phyloP scores from a whole-genome alignment of 2,888 invertebrate genomes.

The Eilema sororculum region DNA sequence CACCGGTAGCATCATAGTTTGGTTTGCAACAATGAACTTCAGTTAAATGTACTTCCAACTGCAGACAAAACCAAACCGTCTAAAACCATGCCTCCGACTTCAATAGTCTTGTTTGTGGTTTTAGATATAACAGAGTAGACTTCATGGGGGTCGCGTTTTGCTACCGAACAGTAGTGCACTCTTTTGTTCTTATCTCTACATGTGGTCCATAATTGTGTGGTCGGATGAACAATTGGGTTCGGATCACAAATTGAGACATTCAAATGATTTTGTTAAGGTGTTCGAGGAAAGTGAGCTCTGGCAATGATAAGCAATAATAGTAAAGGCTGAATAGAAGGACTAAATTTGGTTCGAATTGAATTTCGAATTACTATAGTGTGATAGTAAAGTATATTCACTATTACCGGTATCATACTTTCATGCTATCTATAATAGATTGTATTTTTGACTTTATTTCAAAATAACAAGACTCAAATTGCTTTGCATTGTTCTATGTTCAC shows the following conservation, averaged over 20 bases:
- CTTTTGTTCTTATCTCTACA: conserved; percentile 76
- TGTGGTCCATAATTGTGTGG: conserved; percentile 78
- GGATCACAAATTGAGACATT: conserved; percentile 65
- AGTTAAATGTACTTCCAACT: conserved; percentile 62
- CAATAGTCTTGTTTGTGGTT: conserved; percentile 81
- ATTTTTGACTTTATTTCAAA: conserved; percentile 25
- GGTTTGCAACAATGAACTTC: conserved; percentile 74
- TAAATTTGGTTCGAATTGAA: not conserved
- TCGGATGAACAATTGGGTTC: conserved; percentile 60
- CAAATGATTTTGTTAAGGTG: conserved; percentile 37
- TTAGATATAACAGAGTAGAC: conserved; percentile 70
- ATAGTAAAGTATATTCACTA: too few species aligned
- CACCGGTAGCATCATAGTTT: conserved; percentile 81
- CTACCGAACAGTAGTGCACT: conserved; percentile 78
- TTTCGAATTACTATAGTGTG: not conserved
- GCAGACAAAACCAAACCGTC: conserved; percentile 63
- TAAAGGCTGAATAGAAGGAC: conserved; percentile 16
- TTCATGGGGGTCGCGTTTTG: conserved; percentile 64
- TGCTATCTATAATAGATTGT: conserved; percentile 18
- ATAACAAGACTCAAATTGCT: conserved; percentile 27
- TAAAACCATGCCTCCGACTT: conserved; percentile 53
- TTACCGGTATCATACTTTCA: not conserved
- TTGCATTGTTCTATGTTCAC: not conserved
- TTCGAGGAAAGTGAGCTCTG: conserved; percentile 38
- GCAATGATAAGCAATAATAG: conserved; percentile 17